Percentiles rank a stretch among this genome's conserved stretches.
These are phyloP conservation scores for Galleria mellonella DNA, from an alignment of 1,140 invertebrate species.

Conservation along the genomic window DNA sequence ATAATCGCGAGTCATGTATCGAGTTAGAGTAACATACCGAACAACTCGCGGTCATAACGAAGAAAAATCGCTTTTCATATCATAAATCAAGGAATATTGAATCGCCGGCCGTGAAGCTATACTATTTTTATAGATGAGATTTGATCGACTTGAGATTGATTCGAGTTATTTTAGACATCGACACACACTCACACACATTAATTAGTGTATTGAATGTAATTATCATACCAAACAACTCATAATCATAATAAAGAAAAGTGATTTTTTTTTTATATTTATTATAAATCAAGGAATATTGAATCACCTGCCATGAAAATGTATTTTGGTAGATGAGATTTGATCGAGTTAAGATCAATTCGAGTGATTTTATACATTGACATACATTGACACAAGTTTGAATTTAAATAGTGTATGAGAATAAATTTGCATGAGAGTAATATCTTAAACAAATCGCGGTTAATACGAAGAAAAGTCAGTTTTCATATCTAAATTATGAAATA, in stretches of 20 bases:
- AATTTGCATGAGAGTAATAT: conserved; percentile 21
- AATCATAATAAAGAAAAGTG: conserved; percentile 28
- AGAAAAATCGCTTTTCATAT: conserved; percentile 26
- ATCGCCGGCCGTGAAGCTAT: conserved; percentile 11
- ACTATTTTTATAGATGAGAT: background rate
- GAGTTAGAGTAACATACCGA: conserved; percentile 21
- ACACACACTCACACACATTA: background rate
- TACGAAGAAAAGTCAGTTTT: conserved; percentile 27
- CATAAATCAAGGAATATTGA: conserved; percentile 36
- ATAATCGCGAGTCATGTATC: conserved; percentile 22
- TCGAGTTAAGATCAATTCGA: background rate
- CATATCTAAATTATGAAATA: conserved; percentile 27
- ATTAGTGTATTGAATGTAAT: conserved; percentile 16
- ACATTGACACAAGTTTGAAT: background rate
- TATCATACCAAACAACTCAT: conserved; percentile 23
- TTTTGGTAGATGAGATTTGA: background rate
- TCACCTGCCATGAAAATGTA: conserved; percentile 9
- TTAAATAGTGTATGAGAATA: conserved; percentile 7
- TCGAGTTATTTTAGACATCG: no score
- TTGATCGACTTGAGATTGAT: background rate
- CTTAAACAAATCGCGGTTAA: conserved; percentile 20
- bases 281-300: conserved; percentile 36
- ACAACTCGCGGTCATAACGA: conserved; percentile 26
- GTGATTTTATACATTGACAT: no score
- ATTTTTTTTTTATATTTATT: conserved; percentile 11